Conservation (phyloP, 2,888 invertebrate genomes). For the Papilio demoleus region DNA sequence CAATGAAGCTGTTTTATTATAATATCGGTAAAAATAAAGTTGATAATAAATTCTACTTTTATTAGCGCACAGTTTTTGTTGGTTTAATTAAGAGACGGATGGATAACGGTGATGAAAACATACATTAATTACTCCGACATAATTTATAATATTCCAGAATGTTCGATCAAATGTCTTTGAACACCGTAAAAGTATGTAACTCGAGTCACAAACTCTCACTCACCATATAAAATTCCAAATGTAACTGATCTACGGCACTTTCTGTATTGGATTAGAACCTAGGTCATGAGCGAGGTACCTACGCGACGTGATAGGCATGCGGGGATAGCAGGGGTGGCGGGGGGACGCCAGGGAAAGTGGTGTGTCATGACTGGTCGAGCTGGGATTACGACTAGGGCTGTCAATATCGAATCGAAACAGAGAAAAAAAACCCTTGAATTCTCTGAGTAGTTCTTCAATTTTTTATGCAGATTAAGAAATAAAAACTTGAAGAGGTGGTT, state of each 20-base stretch:
- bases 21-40: no score
- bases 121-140: not conserved
- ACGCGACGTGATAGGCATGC: conserved; percentile 29
- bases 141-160: not conserved
- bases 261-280: conserved; percentile 19
- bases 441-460: not conserved
- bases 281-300: conserved; percentile 31
- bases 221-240: conserved; percentile 11
- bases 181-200: conserved; percentile 1
- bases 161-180: not conserved
- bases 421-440: not conserved
- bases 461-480: not conserved
- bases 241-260: conserved; percentile 24
- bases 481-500: not conserved
- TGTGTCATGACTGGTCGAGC: conserved; percentile 3
- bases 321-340: not conserved
- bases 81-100: not conserved
- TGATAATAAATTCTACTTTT: no score
- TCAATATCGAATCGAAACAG: not conserved
- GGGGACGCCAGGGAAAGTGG: conserved; percentile 29
- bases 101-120: not conserved
- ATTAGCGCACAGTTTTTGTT: not conserved
- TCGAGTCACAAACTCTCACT: conserved; percentile 5
- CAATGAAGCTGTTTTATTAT: no score
- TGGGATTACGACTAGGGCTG: conserved; percentile 3